Evolutionary conservation across 2,888 invertebrate species (phyloP), one percentile per base, ranked within the genome.

Genomic region (Tupiocoris notatus): DNA sequence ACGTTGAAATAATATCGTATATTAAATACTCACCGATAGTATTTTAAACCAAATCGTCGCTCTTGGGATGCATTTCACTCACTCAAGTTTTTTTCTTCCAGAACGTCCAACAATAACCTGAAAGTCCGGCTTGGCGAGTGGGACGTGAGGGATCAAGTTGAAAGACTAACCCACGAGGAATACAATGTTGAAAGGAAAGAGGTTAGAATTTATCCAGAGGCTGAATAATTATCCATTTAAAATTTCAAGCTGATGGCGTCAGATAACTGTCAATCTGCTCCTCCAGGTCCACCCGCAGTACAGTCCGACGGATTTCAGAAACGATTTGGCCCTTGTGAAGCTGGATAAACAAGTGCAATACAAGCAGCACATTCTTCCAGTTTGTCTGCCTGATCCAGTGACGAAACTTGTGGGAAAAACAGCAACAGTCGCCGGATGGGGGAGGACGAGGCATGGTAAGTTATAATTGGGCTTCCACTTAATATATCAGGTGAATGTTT

Each of bases 361-460:
- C 83, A 94, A 95, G 81, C 95, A 96, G 81, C 96, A 96, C 84
- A 96, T 96, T 79, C 86, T 96, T 63, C 96, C 96, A 0, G 95
- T 96, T 6, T 96, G 96, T 83, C 85, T 96, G 58, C 96, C 96
- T 18, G 82, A 91, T 89, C 77, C 89, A 89, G 80, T 88, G 88
- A 84, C 87, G 83, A 95, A 94, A 83, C 84, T 95, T 20, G 89
- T 92, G 0, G 95, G 96, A 0, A 92, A 92, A 82, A 92, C 92
- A 85, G 96, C 95, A 61, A 95, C 95, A 0, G 96, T 96, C 0
- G 94, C 92, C 0, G 96, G 96, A 0, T 96, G 96, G 96, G 96
- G 96, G 0, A 86, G 96, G 22, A 95, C 95, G 0, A 86, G 94
- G 63, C 95, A 95, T 82, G 95, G 95, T 39, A 91, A 92, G 84